Conservation (phyloP, 2,113 vertebrate genomes). For the Athene cunicularia region DNA sequence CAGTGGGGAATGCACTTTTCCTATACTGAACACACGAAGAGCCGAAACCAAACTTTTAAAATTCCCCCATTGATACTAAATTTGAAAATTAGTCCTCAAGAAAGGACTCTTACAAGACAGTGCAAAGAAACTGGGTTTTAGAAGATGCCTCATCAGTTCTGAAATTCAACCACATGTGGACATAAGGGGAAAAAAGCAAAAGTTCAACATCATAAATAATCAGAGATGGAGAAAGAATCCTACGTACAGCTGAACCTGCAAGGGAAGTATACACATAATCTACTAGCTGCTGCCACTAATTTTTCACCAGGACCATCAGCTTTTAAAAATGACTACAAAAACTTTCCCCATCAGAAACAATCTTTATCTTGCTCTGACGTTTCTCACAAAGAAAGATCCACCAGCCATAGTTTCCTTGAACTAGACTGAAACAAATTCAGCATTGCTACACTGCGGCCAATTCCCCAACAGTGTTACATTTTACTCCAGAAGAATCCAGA, state of each 20-base stretch:
- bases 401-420: neutral
- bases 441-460: neutral
- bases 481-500: constrained; percentile 31
- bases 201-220: neutral
- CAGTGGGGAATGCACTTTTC: neutral
- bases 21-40: neutral
- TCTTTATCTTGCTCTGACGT: neutral
- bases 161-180: neutral
- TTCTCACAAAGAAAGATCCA: neutral
- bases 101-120: neutral
- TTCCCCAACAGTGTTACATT: neutral
- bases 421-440: neutral
- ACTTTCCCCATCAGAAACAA: neutral
- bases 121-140: neutral
- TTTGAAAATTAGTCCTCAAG: neutral
- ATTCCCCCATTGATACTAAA: neutral
- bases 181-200: neutral
- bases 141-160: neutral
- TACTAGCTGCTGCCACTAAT: neutral
- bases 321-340: neutral
- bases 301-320: neutral
- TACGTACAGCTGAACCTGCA: neutral
- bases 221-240: neutral
- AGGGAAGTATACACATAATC: neutral
- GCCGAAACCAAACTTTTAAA: neutral